phyloP scores from a whole-genome alignment of 2,888 invertebrate species.

The Hirtodrosophila histrioides region DNA sequence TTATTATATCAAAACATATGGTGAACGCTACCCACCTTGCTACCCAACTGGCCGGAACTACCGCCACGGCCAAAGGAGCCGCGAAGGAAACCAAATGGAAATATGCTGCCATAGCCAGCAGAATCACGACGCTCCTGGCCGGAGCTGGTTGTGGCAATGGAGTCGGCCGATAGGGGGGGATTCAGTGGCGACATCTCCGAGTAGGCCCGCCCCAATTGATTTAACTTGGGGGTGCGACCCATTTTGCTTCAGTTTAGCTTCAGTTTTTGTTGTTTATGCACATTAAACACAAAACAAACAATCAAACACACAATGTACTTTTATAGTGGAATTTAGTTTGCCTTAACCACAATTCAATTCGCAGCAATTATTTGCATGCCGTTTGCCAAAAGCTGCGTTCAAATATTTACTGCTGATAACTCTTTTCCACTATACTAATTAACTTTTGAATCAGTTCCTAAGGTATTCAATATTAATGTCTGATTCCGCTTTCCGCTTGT shows the following conservation, averaged over 20 bases:
- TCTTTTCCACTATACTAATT: slow-evolving; percentile 24
- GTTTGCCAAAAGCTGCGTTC: slow-evolving; percentile 6
- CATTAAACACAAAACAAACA: slow-evolving; percentile 26
- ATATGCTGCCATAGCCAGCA: slow-evolving; percentile 81
- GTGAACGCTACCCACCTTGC: slow-evolving; percentile 64
- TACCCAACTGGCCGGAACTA: slow-evolving; percentile 69
- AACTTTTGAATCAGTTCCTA: slow-evolving; percentile 10
- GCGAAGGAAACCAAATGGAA: slow-evolving; percentile 83
- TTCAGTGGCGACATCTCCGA: slow-evolving; percentile 84
- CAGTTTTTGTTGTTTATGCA: slow-evolving; percentile 9
- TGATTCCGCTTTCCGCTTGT: slow-evolving; percentile 26
- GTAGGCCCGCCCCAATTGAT: slow-evolving; percentile 80
- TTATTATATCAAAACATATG: slow-evolving; percentile 44
- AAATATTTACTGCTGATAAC: slow-evolving; percentile 44
- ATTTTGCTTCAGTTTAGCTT: slow-evolving; percentile 44
- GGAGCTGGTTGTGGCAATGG: slow-evolving; percentile 52
- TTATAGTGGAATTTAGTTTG: slow-evolving; percentile 11
- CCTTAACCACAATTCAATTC: slow-evolving; percentile 10
- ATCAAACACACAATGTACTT: slow-evolving; percentile 12
- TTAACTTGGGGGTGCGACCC: slow-evolving; percentile 73
- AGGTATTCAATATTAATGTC: background rate
- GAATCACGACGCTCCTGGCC: slow-evolving; percentile 61
- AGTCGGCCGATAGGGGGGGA: slow-evolving; percentile 60
- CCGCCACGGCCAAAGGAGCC: slow-evolving; percentile 73
- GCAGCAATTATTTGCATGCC: slow-evolving; percentile 38